Base-by-base conservation (phyloP, 2,888 invertebrate species). In the Empis stercorea region DNA sequence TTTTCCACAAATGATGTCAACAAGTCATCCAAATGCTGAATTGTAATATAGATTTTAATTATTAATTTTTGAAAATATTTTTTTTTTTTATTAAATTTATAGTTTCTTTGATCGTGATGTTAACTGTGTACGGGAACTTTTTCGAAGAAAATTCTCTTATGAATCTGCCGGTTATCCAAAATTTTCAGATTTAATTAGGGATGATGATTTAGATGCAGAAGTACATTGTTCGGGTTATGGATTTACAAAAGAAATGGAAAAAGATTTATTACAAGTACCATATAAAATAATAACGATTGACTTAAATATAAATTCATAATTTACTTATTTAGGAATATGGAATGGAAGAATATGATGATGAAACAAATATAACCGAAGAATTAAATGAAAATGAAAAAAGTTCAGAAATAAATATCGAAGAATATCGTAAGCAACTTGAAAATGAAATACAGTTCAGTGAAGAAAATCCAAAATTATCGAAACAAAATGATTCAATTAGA, bases 1-100 rank as follows among this genome's bases (percentile, higher is more conserved):
- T 73, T 99, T 99, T 67, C 99, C 99, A 0, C 99, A 99, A 74
- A 99, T 99, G 96, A 81, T 99, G 46, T 95, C 96, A 7, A 95
- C 88, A 0, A 81, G 84, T 20, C 97, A 99, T 70, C 63, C 74
- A 34, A 94, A 99, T 68, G 97, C 96, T 40, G 81, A 87, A 76
- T 76, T 81, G 82, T 91, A 70, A 75, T 59, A 41, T 2, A n/a
- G n/a, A 43, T 30, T 13, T 43, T n/a, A 30, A 46, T 37, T 43
- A n/a, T 2, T 44, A 37, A 23, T 10, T 11, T 43, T 32, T n/a
- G n/a, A 14, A 34, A n/a, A 15, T 32, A 40, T 30, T 30, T 5
- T 37, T 46, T n/a, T 23, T 44, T 30, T 39, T 17, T 11, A 16
- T 27, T 44, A 44, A 47, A 30, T 51, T 54, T 59, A 44, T 55